These are phyloP conservation scores for Cryptoprocta ferox DNA, from an alignment of 2,797 vertebrate species.

Conservation along the genomic window DNA sequence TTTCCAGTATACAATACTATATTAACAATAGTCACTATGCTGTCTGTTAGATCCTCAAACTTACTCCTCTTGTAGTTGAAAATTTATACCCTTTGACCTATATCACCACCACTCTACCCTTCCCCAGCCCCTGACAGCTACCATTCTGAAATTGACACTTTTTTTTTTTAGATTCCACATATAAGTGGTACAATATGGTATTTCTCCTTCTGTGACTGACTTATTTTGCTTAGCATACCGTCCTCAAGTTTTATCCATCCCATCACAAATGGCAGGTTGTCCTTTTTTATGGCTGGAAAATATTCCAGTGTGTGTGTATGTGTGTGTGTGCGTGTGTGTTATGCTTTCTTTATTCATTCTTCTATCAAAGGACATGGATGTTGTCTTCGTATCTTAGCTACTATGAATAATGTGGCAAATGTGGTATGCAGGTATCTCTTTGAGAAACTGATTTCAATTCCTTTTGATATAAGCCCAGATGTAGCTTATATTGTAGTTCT, in stretches of 20 bases:
- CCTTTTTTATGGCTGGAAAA: background rate
- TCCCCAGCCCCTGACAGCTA: background rate
- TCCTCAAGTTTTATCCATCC: background rate
- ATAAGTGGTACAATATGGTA: background rate
- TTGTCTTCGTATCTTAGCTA: background rate
- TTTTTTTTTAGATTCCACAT: background rate
- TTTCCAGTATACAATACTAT: no score
- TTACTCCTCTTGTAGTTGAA: background rate
- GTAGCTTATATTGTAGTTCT: background rate
- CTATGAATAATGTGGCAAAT: background rate
- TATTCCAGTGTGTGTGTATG: no score
- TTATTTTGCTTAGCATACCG: background rate
- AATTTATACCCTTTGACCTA: background rate
- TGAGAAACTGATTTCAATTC: background rate
- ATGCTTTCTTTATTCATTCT: background rate
- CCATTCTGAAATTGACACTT: background rate
- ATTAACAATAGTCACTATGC: background rate
- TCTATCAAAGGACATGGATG: background rate
- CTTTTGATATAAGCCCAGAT: background rate
- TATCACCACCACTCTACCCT: background rate
- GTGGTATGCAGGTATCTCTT: background rate
- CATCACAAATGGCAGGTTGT: background rate
- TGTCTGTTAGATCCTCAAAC: background rate
- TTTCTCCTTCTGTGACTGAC: background rate
- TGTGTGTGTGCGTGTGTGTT: rapidly evolving